These are phyloP conservation scores for Caenorhabditis uteleia DNA, from an alignment of 2,888 invertebrate genomes.

Conservation along the genomic window DNA sequence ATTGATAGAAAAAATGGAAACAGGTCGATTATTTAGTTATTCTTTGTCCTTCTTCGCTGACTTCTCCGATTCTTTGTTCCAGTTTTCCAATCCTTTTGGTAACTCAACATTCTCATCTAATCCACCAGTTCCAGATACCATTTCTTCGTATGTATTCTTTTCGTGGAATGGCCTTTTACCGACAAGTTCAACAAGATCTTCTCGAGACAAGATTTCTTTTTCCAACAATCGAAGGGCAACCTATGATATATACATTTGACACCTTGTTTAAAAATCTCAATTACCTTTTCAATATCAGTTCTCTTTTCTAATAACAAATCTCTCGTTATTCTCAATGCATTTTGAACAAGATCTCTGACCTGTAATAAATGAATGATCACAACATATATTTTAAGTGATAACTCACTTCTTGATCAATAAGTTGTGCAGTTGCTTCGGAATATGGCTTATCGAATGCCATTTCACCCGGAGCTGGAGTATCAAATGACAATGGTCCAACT, in stretches of 20 bases:
- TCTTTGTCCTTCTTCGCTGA: constrained; percentile 29
- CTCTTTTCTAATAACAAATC: constrained; percentile 82
- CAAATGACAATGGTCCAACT: constrained; percentile 94
- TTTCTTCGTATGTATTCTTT: constrained; percentile 98
- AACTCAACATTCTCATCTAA: constrained; percentile 93
- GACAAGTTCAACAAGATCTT: constrained; percentile 95
- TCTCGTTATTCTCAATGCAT: constrained; percentile 83
- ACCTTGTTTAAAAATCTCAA: neutral
- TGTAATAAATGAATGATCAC: constrained; percentile 10
- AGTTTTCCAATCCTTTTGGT: constrained; percentile 91
- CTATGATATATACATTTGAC: constrained; percentile 72
- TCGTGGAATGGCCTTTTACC: constrained; percentile 95
- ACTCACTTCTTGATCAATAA: constrained; percentile 84
- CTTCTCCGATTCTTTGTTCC: constrained; percentile 78
- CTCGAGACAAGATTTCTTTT: constrained; percentile 90
- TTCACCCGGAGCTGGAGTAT: constrained; percentile 90
- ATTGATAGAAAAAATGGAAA: neutral
- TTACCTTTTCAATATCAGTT: constrained; percentile 82
- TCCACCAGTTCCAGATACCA: constrained; percentile 88
- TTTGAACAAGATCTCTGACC: constrained; percentile 80
- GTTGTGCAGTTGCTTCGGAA: constrained; percentile 92
- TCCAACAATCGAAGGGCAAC: constrained; percentile 87
- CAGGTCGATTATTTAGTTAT: neutral
- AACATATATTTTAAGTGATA: constrained; percentile 72
- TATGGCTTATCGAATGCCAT: constrained; percentile 81